A percentile compares a stretch with the other conserved stretches of the same genome.
Conservation (phyloP, 2,888 invertebrate genomes). For the Drosophila nr. perissopoda region DNA sequence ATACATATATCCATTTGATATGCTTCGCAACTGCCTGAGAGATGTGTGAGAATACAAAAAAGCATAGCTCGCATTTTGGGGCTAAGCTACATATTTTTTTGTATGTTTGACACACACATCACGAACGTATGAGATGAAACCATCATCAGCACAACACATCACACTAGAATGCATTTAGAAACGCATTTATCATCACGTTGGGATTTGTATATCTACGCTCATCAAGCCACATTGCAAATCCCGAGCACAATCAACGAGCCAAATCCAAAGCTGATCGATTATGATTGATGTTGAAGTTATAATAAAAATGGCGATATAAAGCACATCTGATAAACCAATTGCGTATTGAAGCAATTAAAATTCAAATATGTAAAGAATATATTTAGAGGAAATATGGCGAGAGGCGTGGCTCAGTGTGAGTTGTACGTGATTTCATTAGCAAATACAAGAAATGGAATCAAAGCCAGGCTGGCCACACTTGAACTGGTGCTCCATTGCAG, state of each 20-base stretch:
- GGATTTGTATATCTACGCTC: conserved; percentile 58
- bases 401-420: conserved; percentile 32
- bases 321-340: conserved; percentile 18
- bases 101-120: conserved; percentile 50
- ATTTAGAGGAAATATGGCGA: conserved; percentile 14
- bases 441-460: conserved; percentile 42
- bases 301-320: conserved; percentile 4
- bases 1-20: conserved; percentile 62
- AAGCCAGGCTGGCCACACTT: conserved; percentile 41
- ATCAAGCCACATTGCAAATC: conserved; percentile 33
- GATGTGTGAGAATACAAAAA: conserved; percentile 33
- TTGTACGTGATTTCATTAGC: conserved; percentile 74
- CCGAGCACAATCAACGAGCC: conserved; percentile 43
- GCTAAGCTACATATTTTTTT: conserved; percentile 14
- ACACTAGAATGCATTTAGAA: conserved; percentile 80
- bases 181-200: conserved; percentile 71
- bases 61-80: conserved; percentile 58
- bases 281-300: conserved; percentile 76
- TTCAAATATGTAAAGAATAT: conserved; percentile 61
- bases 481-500: conserved; percentile 44
- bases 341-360: conserved; percentile 63
- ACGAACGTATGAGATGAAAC: conserved; percentile 34
- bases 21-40: conserved; percentile 35
- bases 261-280: conserved; percentile 80
- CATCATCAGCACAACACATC: conserved; percentile 26